Evolutionary conservation across 1,140 invertebrate species (phyloP).

Genomic region (Lepidostoma basale): DNA sequence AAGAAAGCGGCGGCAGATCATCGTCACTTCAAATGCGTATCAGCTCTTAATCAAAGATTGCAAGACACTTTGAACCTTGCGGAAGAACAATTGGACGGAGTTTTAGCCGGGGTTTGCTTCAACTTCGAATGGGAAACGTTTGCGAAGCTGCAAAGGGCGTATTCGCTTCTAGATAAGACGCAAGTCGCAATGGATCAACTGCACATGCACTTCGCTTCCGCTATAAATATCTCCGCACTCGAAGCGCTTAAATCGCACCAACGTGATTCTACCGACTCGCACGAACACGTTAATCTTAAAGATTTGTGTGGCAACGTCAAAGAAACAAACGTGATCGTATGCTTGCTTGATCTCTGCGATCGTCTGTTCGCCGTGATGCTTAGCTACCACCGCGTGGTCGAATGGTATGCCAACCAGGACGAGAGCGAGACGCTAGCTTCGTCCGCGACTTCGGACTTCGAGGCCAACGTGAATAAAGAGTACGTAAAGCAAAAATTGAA

Average conservation of each 20-base stretch:
- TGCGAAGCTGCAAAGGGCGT: constrained; percentile 83
- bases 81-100: constrained; percentile 89
- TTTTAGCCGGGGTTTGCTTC: constrained; percentile 75
- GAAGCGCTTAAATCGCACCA: constrained; percentile 75
- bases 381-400: constrained; percentile 81
- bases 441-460: constrained; percentile 63
- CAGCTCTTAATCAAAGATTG: constrained; percentile 82
- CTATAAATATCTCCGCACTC: constrained; percentile 89
- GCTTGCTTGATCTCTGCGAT: constrained; percentile 81
- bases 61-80: constrained; percentile 91
- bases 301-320: constrained; percentile 77
- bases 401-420: constrained; percentile 75
- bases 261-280: constrained; percentile 22
- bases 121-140: constrained; percentile 78
- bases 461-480: constrained; percentile 71
- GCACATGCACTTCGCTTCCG: constrained; percentile 93
- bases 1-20: constrained; percentile 82
- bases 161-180: constrained; percentile 82
- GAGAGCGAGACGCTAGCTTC: constrained; percentile 49
- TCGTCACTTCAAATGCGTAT: constrained; percentile 85
- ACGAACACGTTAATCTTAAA: constrained; percentile 74
- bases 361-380: constrained; percentile 81
- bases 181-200: constrained; percentile 93
- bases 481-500: constrained; percentile 90
- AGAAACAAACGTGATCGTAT: constrained; percentile 85